A percentile compares a stretch with the other conserved stretches of the same genome.
These are phyloP conservation scores for Porphyrio hochstetteri DNA, from an alignment of 2,113 vertebrate genomes.

Conservation along the genomic window DNA sequence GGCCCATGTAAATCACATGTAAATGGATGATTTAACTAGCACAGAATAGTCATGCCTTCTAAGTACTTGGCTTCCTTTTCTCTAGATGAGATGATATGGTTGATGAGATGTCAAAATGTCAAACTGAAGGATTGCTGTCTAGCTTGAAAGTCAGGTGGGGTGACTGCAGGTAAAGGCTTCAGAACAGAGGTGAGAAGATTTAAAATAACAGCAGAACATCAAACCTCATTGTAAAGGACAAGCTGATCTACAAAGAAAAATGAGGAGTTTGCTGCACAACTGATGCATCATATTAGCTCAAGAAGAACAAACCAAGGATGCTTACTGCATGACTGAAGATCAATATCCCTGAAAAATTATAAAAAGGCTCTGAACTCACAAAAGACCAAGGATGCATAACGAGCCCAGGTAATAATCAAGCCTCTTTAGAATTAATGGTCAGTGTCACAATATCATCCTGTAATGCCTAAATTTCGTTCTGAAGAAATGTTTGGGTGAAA, in stretches of 20 bases:
- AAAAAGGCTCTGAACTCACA: not conserved
- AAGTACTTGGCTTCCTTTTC: not conserved
- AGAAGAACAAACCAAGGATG: conserved; percentile 29
- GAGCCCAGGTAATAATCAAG: conserved; percentile 13
- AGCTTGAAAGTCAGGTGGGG: not conserved
- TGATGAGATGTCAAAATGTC: not conserved
- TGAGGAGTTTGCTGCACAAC: not conserved
- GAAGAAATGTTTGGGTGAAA: not conserved
- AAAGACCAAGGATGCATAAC: conserved; percentile 14
- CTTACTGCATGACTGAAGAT: conserved; percentile 55
- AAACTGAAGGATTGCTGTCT: not conserved
- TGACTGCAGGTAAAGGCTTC: not conserved
- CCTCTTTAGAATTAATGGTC: not conserved
- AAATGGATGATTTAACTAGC: not conserved
- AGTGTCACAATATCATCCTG: not conserved
- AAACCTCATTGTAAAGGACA: conserved; percentile 8
- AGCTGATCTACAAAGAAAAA: conserved; percentile 9
- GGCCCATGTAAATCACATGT: not conserved
- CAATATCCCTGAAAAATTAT: conserved; percentile 43
- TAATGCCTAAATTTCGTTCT: not conserved
- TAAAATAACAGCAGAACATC: not conserved
- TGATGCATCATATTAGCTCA: conserved; percentile 12
- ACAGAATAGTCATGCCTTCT: not conserved
- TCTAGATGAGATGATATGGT: not conserved
- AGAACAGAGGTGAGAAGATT: not conserved